Percentiles rank a stretch among this genome's conserved stretches.
Evolutionary conservation across 2,113 vertebrate species (phyloP).

Genomic region (Crocuta crocuta): DNA sequence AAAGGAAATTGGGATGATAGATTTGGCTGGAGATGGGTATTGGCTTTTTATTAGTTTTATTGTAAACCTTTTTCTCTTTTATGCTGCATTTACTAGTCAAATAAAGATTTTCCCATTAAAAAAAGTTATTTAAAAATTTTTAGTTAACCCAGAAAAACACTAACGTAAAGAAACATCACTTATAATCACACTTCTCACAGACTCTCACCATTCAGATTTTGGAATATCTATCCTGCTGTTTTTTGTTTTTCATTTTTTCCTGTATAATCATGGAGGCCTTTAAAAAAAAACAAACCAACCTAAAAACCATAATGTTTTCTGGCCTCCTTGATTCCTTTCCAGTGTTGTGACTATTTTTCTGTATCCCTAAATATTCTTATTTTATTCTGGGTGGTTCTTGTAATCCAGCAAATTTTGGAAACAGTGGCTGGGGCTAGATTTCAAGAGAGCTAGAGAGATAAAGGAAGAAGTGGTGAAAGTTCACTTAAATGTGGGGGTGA

Average conservation of each 20-base stretch:
- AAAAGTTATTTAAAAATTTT: not conserved
- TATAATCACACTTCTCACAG: not conserved
- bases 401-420: constrained; percentile 25
- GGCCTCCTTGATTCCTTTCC: not conserved
- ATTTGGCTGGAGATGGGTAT: not conserved
- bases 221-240: not conserved
- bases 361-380: not conserved
- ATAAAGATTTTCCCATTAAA: not conserved
- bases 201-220: not conserved
- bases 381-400: constrained; percentile 11
- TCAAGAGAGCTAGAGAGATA: constrained; percentile 18
- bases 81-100: not conserved
- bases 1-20: not conserved
- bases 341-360: constrained; percentile 31
- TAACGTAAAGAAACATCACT: not conserved
- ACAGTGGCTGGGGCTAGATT: constrained; percentile 33
- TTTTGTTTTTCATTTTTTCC: not conserved
- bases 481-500: constrained; percentile 28
- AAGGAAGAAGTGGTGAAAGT: not conserved
- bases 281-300: not conserved
- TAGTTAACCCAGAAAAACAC: not conserved
- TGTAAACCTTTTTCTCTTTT: not conserved
- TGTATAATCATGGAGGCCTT: not conserved
- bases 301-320: not conserved
- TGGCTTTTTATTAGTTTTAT: not conserved